These are phyloP conservation scores for Misgurnus mizolepis DNA, from an alignment of 2,113 vertebrate genomes.

Conservation along the genomic window DNA sequence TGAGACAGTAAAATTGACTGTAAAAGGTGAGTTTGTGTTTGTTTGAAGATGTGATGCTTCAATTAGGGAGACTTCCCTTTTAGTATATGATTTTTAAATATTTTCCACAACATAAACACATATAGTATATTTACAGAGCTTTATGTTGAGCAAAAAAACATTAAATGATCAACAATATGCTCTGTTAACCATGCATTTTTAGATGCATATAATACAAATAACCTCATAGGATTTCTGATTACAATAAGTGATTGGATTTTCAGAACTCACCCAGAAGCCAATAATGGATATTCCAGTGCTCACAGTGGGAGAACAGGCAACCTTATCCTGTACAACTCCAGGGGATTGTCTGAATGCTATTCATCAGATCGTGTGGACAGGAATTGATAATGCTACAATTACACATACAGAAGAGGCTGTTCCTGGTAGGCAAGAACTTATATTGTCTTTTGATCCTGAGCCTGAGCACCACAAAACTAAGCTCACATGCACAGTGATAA, in stretches of 20 bases:
- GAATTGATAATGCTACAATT: not conserved
- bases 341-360: not conserved
- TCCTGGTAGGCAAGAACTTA: too few species aligned
- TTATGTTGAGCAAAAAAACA: too few species aligned
- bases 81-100: too few species aligned
- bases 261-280: slow-evolving; percentile 13
- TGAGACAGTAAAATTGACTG: not conserved
- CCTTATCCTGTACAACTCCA: not conserved
- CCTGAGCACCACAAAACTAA: not conserved
- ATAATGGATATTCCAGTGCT: not conserved
- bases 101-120: too few species aligned
- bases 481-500: not conserved
- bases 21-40: slow-evolving; percentile 18
- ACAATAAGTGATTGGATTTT: not conserved
- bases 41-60: too few species aligned
- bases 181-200: too few species aligned
- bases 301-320: not conserved
- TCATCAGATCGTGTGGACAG: not conserved
- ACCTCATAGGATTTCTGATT: not conserved
- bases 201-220: not conserved
- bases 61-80: too few species aligned
- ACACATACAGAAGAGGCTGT: accelerated
- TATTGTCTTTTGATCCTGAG: not conserved
- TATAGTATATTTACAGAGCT: too few species aligned
- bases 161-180: too few species aligned